Base-by-base conservation (phyloP, 2,113 vertebrate genomes). In the Megaceryle maxima region DNA sequence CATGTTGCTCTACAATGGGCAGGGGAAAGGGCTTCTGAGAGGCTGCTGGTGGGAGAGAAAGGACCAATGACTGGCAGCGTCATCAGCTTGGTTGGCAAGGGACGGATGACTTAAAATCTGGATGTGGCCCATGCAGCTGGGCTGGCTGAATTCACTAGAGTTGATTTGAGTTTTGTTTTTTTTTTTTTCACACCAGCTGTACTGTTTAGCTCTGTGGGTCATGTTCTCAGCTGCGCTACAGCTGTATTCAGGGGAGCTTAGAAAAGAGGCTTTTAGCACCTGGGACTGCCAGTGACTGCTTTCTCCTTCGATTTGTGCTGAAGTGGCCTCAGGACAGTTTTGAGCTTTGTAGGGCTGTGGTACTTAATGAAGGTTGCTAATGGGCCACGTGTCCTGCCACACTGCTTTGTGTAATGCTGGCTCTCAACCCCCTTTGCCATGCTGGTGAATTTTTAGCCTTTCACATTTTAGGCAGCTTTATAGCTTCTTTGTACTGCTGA, bases 381-480 rank as follows among this genome's bases (percentile, higher is more conserved):
- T 22, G 57, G 60, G 56, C 80, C 60, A 33, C 0, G 0, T 48
- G 41, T 55, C 60, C 44, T 62, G 8, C 55, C 4, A 2, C 76
- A 41, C 79, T 63, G 50, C 31, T 81, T 44, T 43, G 73, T 0
- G 0, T 59, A 91, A 91, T 60, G 35, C 70, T 2, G 1, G 15
- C 66, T 84, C 62, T 89, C n/a, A 66, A 53, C 19, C 41, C 46
- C 70, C 29, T 83, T 66, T 72, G 56, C 73, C 51, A 53, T 1
- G 10, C 8, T 2, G 6, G 28, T 21, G 83, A 41, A 44, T 76
- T 90, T 88, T 92, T 80, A 87, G 48, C 83, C 56, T 94, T 78
- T 92, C 70, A 79, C 74, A 67, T 69, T 76, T 88, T 55, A 82
- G 90, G 88, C 66, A 92, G 88, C 62, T 95, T 92, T 93, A 84